phyloP scores from a whole-genome alignment of 2,797 vertebrate species.

The Poecile montanus region DNA sequence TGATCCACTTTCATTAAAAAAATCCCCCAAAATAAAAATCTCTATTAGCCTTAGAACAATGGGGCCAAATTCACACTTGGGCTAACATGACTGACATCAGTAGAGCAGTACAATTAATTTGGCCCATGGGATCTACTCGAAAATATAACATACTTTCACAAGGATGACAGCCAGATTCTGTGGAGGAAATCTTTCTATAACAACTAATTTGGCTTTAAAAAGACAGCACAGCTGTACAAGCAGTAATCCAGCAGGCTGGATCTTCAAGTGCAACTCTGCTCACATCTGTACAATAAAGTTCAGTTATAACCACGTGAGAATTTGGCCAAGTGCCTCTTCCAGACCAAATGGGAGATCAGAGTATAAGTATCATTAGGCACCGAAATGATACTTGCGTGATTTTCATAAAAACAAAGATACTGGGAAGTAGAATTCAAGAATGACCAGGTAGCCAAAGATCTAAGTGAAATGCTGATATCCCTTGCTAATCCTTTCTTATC shows the following conservation, averaged over 20 bases:
- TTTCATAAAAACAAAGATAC: not conserved
- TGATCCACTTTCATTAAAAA: slow-evolving; percentile 55
- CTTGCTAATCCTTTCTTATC: slow-evolving; percentile 49
- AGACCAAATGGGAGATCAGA: not conserved
- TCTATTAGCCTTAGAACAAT: slow-evolving; percentile 60
- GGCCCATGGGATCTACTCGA: slow-evolving; percentile 54
- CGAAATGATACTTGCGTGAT: not conserved
- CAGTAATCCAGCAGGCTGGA: not conserved
- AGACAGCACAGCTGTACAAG: slow-evolving; percentile 26
- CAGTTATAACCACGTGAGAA: not conserved
- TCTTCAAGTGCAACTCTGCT: slow-evolving; percentile 4
- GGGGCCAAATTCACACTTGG: slow-evolving; percentile 59
- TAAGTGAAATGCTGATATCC: slow-evolving; percentile 26
- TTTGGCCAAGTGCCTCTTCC: not conserved
- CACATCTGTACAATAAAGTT: not conserved
- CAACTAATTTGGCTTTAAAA: not conserved
- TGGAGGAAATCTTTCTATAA: slow-evolving; percentile 45
- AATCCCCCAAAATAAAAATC: not conserved
- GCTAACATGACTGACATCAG: slow-evolving; percentile 53
- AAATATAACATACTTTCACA: slow-evolving; percentile 44
- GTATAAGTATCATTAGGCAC: not conserved
- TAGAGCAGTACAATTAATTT: slow-evolving; percentile 40
- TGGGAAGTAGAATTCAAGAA: not conserved
- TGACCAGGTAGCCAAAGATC: slow-evolving; percentile 1
- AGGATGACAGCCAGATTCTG: slow-evolving; percentile 44